phyloP scores from a whole-genome alignment of 1,140 invertebrate genomes.

The Zaprionus nigranus region DNA sequence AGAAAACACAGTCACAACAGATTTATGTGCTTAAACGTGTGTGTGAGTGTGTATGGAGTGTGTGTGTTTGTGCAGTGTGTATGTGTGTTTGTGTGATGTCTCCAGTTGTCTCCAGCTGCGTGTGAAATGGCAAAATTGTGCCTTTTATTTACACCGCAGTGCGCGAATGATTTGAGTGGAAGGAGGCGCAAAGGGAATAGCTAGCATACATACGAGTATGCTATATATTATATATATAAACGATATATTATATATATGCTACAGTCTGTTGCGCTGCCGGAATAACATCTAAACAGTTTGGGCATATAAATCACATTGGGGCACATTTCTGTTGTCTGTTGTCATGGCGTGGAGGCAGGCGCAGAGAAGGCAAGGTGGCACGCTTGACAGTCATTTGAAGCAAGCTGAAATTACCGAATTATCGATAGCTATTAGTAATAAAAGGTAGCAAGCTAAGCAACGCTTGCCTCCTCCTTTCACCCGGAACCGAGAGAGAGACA shows the following conservation, averaged over 20 bases:
- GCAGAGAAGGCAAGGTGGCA: neutral
- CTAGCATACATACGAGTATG: neutral
- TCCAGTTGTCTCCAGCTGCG: constrained; percentile 24
- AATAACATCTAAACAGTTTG: constrained; percentile 9
- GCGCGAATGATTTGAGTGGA: neutral
- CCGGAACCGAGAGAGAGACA: too few relatives aligned
- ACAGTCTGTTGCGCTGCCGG: neutral
- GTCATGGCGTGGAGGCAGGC: neutral
- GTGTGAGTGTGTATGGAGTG: constrained; percentile 8
- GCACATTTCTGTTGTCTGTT: neutral
- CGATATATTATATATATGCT: neutral
- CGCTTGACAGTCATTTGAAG: neutral
- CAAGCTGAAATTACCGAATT: neutral
- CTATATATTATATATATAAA: neutral
- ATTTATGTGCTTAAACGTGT: constrained; percentile 16
- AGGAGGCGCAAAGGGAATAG: neutral
- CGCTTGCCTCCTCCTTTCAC: neutral
- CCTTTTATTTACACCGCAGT: constrained; percentile 43
- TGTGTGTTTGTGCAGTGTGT: constrained; percentile 7
- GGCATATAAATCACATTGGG: neutral
- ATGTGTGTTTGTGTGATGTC: constrained; percentile 1
- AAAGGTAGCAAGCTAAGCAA: neutral
- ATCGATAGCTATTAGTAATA: neutral
- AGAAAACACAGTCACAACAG: constrained; percentile 20
- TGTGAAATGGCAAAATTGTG: constrained; percentile 30